phyloP scores from a whole-genome alignment of 2,113 vertebrate genomes.

The Microcebus jonahi region DNA sequence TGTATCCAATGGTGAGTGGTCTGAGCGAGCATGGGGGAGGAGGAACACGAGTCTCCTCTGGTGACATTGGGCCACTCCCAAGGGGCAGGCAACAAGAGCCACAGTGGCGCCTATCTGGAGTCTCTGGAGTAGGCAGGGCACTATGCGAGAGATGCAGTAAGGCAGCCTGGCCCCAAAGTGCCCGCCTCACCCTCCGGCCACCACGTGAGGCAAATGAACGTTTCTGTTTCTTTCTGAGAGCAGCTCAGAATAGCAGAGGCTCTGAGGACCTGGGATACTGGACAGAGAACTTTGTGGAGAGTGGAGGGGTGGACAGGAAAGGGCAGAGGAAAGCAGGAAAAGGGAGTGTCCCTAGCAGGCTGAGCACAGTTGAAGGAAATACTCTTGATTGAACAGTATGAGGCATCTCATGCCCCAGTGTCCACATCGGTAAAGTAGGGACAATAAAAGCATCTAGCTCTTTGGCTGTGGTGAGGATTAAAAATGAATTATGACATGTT shows the following conservation, averaged over 20 bases:
- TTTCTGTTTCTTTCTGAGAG: not conserved
- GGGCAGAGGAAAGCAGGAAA: not conserved
- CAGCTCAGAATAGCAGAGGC: not conserved
- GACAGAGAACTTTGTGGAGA: not conserved
- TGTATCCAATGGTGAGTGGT: conserved; percentile 75
- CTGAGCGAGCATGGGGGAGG: too few relatives aligned
- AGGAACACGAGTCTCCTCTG: rapidly evolving
- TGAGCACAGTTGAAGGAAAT: not conserved
- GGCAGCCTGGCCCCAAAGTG: not conserved
- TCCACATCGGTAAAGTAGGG: not conserved
- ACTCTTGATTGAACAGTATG: not conserved
- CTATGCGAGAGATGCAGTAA: not conserved
- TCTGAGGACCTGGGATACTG: not conserved
- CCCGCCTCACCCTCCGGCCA: not conserved
- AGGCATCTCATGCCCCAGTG: not conserved
- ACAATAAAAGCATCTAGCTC: not conserved
- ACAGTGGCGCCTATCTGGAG: not conserved
- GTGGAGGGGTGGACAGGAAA: not conserved
- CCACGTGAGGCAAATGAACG: not conserved
- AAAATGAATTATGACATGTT: not conserved
- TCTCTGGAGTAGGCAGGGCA: not conserved
- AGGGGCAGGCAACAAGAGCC: not conserved
- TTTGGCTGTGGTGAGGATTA: not conserved
- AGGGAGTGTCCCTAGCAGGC: not conserved
- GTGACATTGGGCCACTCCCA: not conserved